These are phyloP conservation scores for Magallana angulata DNA, from an alignment of 1,140 invertebrate species.

Conservation along the genomic window DNA sequence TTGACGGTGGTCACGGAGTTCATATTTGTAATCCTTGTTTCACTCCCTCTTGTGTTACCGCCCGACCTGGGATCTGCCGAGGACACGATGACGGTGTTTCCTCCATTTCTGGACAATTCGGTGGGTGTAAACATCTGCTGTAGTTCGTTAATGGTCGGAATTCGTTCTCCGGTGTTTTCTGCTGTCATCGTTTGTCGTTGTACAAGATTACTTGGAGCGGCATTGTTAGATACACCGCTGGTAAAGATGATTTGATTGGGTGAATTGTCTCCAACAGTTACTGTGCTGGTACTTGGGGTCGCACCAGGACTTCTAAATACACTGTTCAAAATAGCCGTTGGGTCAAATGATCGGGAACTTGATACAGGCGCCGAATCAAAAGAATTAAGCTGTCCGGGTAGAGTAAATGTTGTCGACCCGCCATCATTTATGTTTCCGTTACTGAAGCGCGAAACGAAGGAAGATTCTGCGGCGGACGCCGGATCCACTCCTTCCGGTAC, in stretches of 20 bases:
- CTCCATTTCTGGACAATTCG: neutral
- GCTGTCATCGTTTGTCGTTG: neutral
- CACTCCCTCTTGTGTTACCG: neutral
- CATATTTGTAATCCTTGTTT: neutral
- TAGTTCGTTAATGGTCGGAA: slow-evolving; percentile 1
- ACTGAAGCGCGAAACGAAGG: slow-evolving; percentile 15
- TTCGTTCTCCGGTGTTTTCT: neutral
- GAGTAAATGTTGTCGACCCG: neutral
- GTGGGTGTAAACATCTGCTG: slow-evolving; percentile 28
- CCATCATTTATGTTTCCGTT: slow-evolving; percentile 14
- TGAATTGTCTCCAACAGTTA: neutral
- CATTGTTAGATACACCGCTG: slow-evolving; percentile 11
- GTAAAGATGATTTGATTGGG: neutral
- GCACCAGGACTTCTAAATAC: neutral
- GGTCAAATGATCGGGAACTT: neutral
- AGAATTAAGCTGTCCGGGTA: slow-evolving; percentile 14
- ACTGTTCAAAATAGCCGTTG: neutral
- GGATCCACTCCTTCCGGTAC: slow-evolving; percentile 32
- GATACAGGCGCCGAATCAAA: neutral
- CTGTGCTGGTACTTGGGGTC: neutral
- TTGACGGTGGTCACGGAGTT: neutral
- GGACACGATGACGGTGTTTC: neutral
- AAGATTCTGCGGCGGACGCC: slow-evolving; percentile 1
- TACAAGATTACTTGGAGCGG: neutral
- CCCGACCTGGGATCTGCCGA: neutral